Conservation (phyloP, 2,888 invertebrate genomes). For the Eupeodes luniger region DNA sequence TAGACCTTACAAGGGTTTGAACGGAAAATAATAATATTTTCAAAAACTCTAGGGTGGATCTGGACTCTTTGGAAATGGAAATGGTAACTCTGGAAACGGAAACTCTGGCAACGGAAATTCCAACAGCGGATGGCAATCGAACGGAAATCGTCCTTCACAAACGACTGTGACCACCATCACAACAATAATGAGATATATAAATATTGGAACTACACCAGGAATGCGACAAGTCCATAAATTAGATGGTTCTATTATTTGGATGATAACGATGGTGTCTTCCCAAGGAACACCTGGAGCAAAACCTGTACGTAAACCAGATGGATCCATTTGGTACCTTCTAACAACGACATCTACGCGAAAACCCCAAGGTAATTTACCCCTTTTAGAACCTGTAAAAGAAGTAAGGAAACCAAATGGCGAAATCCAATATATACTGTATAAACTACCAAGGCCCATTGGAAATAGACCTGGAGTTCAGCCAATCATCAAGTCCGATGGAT, state of each 20-base stretch:
- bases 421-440: not conserved
- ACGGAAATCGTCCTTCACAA: not conserved
- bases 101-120: no score
- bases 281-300: not conserved
- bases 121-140: no score
- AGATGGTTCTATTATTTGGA: not conserved
- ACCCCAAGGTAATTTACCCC: not conserved
- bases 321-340: not conserved
- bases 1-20: no score
- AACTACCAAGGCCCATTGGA: not conserved
- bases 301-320: not conserved
- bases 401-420: not conserved
- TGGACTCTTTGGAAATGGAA: no score
- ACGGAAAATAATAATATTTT: no score
- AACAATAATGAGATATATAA: not conserved
- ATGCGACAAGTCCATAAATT: rapidly evolving
- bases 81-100: no score
- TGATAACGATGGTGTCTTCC: not conserved
- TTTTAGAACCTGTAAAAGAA: not conserved
- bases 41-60: no score
- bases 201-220: not conserved
- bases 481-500: no score
- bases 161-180: not conserved
- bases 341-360: rapidly evolving
- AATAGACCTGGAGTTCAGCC: not conserved